Evolutionary conservation across 2,888 invertebrate genomes (phyloP).

Genomic region (Cryptocephalus moraei): DNA sequence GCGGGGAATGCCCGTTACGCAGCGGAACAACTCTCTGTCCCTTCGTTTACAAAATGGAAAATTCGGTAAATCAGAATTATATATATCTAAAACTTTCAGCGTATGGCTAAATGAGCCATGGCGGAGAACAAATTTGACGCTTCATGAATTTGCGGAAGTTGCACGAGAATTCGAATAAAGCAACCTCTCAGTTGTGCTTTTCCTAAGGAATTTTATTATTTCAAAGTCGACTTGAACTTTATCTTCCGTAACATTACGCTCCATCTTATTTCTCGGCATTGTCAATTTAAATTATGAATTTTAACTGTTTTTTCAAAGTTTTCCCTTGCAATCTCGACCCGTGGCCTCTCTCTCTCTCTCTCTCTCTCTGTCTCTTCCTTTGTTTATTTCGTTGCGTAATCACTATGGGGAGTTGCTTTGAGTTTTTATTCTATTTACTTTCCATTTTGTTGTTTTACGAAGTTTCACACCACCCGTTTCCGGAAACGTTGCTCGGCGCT

Average conservation of each 20-base stretch:
- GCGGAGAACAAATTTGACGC: background rate
- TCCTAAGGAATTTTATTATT: slow-evolving; percentile 13
- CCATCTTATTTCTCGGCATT: slow-evolving; percentile 25
- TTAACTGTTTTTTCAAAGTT: slow-evolving; percentile 28
- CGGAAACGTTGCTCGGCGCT: too few relatives aligned
- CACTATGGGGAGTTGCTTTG: too few relatives aligned
- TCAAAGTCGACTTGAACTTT: slow-evolving; percentile 14
- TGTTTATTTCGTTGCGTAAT: too few relatives aligned
- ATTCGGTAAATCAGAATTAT: too few relatives aligned
- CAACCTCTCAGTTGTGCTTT: background rate
- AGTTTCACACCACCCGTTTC: too few relatives aligned
- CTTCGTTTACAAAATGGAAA: too few relatives aligned
- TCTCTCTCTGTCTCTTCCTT: too few relatives aligned
- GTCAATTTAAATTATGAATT: slow-evolving; percentile 30
- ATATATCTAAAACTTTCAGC: background rate
- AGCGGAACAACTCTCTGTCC: too few relatives aligned
- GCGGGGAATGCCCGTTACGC: too few relatives aligned
- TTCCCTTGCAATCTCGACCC: background rate
- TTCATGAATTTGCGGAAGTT: background rate
- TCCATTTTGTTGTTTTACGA: too few relatives aligned
- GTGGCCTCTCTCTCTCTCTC: too few relatives aligned
- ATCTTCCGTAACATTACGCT: slow-evolving; percentile 23
- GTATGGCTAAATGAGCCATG: background rate
- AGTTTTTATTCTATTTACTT: too few relatives aligned
- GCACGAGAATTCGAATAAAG: background rate